Conservation (phyloP, 2,888 invertebrate species). For the Esperia sulphurella region DNA sequence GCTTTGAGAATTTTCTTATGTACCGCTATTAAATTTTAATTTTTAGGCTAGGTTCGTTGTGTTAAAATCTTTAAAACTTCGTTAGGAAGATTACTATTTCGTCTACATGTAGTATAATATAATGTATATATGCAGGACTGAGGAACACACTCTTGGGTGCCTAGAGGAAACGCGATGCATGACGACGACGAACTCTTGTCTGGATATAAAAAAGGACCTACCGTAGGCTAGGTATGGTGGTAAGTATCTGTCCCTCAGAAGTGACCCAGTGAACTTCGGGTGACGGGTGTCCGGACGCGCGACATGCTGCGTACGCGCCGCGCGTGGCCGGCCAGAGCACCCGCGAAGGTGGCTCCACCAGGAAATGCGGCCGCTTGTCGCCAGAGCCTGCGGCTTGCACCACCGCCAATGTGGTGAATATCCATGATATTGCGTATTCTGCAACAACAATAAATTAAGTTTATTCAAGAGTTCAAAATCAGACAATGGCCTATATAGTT, state of each 20-base stretch:
- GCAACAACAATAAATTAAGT: not conserved
- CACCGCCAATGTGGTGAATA: conserved; percentile 39
- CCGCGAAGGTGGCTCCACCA: conserved; percentile 59
- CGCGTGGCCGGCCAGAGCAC: conserved; percentile 68
- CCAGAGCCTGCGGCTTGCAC: conserved; percentile 33
- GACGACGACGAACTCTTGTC: no score
- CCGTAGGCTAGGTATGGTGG: conserved; percentile 70
- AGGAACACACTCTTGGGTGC: no score
- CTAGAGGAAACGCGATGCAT: no score
- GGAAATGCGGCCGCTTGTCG: conserved; percentile 68
- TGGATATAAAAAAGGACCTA: conserved; percentile 27
- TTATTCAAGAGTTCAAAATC: no score
- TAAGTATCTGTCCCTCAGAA: conserved; percentile 64
- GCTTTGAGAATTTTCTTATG: no score
- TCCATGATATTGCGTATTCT: conserved; percentile 37
- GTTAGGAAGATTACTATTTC: no score
- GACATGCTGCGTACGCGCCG: conserved; percentile 62
- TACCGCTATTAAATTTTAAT: no score
- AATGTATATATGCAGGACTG: no score
- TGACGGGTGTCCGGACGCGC: conserved; percentile 60
- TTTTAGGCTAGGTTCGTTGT: no score
- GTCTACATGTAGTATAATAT: no score
- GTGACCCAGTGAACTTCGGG: conserved; percentile 72
- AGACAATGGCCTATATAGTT: no score
- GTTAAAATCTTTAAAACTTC: no score